Evolutionary conservation across 2,888 invertebrate genomes (phyloP), one percentile per base, ranked within the genome.

Genomic region (Aquatica leii): DNA sequence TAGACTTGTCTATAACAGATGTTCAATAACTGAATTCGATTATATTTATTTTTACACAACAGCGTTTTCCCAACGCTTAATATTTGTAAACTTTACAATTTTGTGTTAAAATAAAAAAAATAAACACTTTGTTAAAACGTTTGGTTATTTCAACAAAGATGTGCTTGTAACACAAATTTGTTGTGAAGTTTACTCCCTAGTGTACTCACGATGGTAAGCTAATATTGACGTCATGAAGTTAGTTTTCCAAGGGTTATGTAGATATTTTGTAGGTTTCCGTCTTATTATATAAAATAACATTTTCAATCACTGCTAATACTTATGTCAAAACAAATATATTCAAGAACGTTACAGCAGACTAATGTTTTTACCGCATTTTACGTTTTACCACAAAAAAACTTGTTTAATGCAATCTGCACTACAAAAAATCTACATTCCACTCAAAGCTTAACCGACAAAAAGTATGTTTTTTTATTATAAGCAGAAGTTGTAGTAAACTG

Each of bases 151-250:
- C 41, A 14, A 43, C 14, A 43, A 43, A 43, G 17, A 43, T 15
- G 8, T 17, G 41, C 41, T 43, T 8, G 17, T 43, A 15, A 43
- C 41, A 17, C 9, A 43, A 43, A 43, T 43, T 43, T 43, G 41
- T 43, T 43, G 14, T 43, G 41, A 43, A 43, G 41, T 43, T 43
- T 43, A 43, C 41, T 43, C 41, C 41, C 41, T 17, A 43, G 41
- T 14, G n/a, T 17, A 8, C 41, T 43, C 41, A 43, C 15, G 14
- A 17, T 43, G 6, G n/a, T 8, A 43, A 11, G 41, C 14, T 43
- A 43, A 43, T 43, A 43, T 43, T 43, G 41, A 43, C 41, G 41
- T 43, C 41, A 43, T 43, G 41, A 43, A 43, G 14, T 43, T 43
- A 17, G 41, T 43, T 43, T 17, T 43, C 41, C 14, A 43, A 43